Evolutionary conservation across 2,888 invertebrate genomes (phyloP).

Genomic region (Hofmannophila pseudospretella): DNA sequence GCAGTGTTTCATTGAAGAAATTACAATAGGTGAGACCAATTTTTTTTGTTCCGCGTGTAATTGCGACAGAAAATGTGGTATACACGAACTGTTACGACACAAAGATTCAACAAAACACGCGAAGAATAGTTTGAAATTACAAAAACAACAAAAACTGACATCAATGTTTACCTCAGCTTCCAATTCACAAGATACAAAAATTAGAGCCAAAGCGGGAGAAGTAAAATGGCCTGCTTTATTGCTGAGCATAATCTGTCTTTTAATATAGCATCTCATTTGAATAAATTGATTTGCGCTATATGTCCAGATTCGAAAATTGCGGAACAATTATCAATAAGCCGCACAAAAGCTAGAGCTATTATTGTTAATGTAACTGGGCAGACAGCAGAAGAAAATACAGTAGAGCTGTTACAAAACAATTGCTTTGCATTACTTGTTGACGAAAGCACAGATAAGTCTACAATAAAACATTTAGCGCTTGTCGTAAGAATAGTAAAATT

Average conservation of each 20-base stretch:
- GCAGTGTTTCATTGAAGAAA: too few relatives aligned
- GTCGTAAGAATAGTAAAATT: slow-evolving; percentile 19
- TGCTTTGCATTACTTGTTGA: too few relatives aligned
- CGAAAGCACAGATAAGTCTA: slow-evolving; percentile 28
- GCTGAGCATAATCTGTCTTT: slow-evolving; percentile 28
- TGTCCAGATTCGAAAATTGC: slow-evolving; percentile 25
- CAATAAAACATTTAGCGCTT: slow-evolving; percentile 24
- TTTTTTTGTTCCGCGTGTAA: too few relatives aligned
- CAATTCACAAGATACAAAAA: slow-evolving; percentile 14
- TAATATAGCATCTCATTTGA: slow-evolving; percentile 16
- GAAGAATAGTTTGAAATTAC: slow-evolving; percentile 10
- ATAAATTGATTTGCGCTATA: slow-evolving; percentile 21
- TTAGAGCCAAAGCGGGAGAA: slow-evolving; percentile 15
- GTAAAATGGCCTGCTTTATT: slow-evolving; percentile 23
- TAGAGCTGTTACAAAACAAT: too few relatives aligned
- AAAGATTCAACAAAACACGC: slow-evolving; percentile 12
- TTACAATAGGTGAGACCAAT: too few relatives aligned
- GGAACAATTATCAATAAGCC: slow-evolving; percentile 13
- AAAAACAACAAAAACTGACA: slow-evolving; percentile 12
- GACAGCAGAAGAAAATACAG: slow-evolving; percentile 21
- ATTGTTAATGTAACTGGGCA: slow-evolving; percentile 7
- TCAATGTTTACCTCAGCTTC: slow-evolving; percentile 11
- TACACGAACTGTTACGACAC: slow-evolving; percentile 15
- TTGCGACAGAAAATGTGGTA: too few relatives aligned
- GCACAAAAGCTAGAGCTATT: background rate